Conservation (phyloP, 2,888 invertebrate species). For the Lypha dubia region DNA sequence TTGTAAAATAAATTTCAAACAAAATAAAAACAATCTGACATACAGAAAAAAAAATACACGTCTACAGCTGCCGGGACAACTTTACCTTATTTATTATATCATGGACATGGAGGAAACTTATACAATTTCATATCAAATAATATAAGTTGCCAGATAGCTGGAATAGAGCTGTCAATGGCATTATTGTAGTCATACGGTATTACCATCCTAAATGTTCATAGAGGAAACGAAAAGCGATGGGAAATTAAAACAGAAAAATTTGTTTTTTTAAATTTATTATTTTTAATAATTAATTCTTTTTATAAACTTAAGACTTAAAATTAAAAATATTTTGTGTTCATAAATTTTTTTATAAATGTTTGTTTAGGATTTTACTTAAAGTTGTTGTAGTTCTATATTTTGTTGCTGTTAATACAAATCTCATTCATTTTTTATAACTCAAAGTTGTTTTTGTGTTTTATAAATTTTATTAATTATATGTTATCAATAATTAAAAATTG, state of each 20-base stretch:
- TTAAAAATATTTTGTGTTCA: constrained; percentile 83
- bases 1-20: no score
- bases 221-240: constrained; percentile 3
- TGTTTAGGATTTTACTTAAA: constrained; percentile 74
- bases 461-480: constrained; percentile 55
- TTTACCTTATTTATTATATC: no score
- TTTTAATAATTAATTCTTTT: constrained; percentile 82
- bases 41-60: no score
- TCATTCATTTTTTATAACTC: constrained; percentile 69
- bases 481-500: constrained; percentile 69
- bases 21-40: no score
- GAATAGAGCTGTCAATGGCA: neutral
- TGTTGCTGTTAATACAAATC: constrained; percentile 75
- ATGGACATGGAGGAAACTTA: neutral
- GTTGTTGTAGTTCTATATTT: constrained; percentile 74
- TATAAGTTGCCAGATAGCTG: neutral
- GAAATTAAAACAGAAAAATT: constrained; percentile 18
- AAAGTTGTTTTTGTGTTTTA: constrained; percentile 59
- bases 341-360: constrained; percentile 75
- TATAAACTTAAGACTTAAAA: constrained; percentile 84
- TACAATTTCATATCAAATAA: neutral
- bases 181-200: neutral
- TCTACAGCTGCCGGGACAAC: no score
- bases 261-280: constrained; percentile 74
- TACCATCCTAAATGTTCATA: neutral